Conservation (phyloP, 2,888 invertebrate genomes). For the Uropetala carovei region DNA sequence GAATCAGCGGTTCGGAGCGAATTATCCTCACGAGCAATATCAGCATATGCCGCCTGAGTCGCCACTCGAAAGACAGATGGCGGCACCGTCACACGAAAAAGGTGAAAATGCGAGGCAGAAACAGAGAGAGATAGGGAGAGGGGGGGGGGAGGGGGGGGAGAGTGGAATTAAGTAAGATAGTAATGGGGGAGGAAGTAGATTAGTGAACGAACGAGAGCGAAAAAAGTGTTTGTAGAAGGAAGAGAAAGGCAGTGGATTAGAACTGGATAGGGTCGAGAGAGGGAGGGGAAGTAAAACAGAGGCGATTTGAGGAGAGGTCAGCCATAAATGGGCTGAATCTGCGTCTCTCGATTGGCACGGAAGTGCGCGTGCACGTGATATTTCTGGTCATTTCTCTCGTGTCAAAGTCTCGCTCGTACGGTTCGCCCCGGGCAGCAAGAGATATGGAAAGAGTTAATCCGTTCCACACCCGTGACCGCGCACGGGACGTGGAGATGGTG, state of each 20-base stretch:
- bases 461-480: neutral
- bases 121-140: neutral
- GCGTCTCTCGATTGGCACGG: neutral
- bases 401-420: neutral
- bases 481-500: neutral
- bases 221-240: neutral
- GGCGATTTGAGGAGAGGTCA: neutral
- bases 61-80: neutral
- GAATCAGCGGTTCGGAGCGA: neutral
- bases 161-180: neutral
- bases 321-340: neutral
- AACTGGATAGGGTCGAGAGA: neutral
- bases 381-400: neutral
- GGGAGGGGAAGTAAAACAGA: neutral
- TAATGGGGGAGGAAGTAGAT: too few relatives aligned
- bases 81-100: neutral
- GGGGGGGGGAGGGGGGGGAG: neutral
- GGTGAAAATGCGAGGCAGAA: neutral
- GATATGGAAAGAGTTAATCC: neutral
- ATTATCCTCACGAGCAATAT: neutral
- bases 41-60: neutral
- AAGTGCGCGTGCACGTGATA: constrained; percentile 18
- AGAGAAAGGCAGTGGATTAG: neutral
- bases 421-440: neutral
- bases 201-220: too few relatives aligned